A percentile compares a stretch with the other conserved stretches of the same genome.
Conservation (phyloP, 2,113 vertebrate genomes). For the Marcusenius ussheri region DNA sequence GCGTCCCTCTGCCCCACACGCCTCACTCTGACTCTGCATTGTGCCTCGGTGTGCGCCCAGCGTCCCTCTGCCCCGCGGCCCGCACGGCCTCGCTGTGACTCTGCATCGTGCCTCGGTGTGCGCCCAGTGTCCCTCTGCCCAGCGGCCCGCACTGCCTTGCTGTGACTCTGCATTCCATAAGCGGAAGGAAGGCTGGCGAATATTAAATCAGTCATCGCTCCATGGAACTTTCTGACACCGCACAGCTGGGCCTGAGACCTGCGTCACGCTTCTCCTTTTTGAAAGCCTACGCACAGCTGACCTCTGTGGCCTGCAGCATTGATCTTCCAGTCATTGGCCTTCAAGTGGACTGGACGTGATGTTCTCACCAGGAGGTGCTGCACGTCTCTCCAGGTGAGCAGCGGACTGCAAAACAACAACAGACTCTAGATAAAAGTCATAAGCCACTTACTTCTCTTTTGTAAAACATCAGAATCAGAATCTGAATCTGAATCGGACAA, state of each 20-base stretch:
- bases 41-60: background rate
- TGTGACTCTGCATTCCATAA: background rate
- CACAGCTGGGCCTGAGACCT: background rate
- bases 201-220: background rate
- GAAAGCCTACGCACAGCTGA: conserved; percentile 32
- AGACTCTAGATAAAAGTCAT: background rate
- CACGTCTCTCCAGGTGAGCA: conserved; percentile 92
- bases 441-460: background rate
- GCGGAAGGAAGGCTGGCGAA: background rate
- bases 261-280: background rate
- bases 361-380: conserved; percentile 94
- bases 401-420: conserved; percentile 62
- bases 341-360: conserved; percentile 77
- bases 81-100: no score
- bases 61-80: no score
- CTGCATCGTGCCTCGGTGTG: no score
- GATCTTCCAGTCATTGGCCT: conserved; percentile 83
- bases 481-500: background rate
- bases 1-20: no score
- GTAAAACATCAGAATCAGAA: background rate
- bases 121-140: background rate
- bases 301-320: conserved; percentile 92
- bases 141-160: no score
- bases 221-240: background rate
- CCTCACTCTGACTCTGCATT: no score